phyloP scores from a whole-genome alignment of 2,888 invertebrate species.

The Ctena decussata region DNA sequence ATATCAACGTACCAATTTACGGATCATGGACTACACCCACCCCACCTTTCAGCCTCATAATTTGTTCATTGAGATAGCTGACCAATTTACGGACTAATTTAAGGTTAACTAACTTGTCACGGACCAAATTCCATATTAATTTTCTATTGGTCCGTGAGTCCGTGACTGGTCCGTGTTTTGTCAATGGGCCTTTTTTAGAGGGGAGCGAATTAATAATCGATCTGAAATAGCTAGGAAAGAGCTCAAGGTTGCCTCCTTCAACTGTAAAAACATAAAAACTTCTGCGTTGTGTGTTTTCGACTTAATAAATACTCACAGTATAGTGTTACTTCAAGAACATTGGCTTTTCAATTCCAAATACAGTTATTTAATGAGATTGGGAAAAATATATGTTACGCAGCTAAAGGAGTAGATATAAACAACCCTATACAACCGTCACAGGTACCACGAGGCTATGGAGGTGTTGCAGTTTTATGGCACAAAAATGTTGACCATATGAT shows the following conservation, averaged over 20 bases:
- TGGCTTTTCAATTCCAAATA: constrained; percentile 13
- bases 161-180: too few relatives aligned
- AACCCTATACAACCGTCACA: constrained; percentile 14
- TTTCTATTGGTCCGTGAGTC: too few relatives aligned
- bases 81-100: too few relatives aligned
- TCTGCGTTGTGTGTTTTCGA: constrained; percentile 4
- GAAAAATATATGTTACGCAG: neutral
- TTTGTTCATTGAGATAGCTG: too few relatives aligned
- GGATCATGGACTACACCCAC: too few relatives aligned
- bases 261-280: constrained; percentile 20
- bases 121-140: too few relatives aligned
- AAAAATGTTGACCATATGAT: constrained; percentile 22
- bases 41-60: too few relatives aligned
- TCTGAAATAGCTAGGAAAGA: neutral
- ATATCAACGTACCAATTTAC: too few relatives aligned
- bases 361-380: neutral
- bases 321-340: constrained; percentile 22
- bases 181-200: too few relatives aligned
- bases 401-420: constrained; percentile 18
- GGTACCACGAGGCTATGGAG: constrained; percentile 22
- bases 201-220: neutral
- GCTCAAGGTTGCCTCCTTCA: neutral
- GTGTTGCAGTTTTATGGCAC: constrained; percentile 17
- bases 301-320: neutral
- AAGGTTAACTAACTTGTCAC: too few relatives aligned